phyloP scores from a whole-genome alignment of 2,797 vertebrate genomes.

The Lutjanus argentimaculatus region DNA sequence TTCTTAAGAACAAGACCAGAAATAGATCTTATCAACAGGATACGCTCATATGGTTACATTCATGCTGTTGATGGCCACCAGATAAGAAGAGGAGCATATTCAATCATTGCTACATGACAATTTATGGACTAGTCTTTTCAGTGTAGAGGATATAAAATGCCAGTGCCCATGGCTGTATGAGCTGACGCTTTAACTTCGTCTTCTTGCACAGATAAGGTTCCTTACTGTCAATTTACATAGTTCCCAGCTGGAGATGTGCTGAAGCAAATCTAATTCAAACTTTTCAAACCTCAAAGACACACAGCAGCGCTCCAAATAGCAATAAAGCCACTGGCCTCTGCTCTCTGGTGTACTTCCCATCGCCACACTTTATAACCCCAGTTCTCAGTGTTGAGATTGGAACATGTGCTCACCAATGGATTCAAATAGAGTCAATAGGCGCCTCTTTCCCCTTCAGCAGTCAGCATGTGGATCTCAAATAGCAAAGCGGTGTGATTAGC shows the following conservation, averaged over 20 bases:
- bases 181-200: conserved; percentile 52
- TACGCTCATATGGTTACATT: conserved; percentile 66
- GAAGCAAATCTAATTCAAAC: conserved; percentile 83
- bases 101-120: conserved; percentile 57
- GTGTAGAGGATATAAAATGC: conserved; percentile 55
- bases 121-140: conserved; percentile 58
- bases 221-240: conserved; percentile 79
- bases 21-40: conserved; percentile 78
- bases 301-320: conserved; percentile 75
- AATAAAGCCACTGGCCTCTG: conserved; percentile 79
- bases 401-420: conserved; percentile 81
- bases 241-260: conserved; percentile 82
- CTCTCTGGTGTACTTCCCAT: conserved; percentile 73
- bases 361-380: conserved; percentile 73
- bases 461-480: conserved; percentile 77
- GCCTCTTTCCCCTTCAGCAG: conserved; percentile 76
- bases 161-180: conserved; percentile 39
- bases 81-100: conserved; percentile 66
- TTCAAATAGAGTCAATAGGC: conserved; percentile 81
- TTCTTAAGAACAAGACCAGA: conserved; percentile 52
- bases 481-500: conserved; percentile 73
- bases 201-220: conserved; percentile 71
- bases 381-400: conserved; percentile 65
- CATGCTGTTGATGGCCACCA: conserved; percentile 57
- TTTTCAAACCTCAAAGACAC: conserved; percentile 78